Evolutionary conservation across 2,888 invertebrate species (phyloP).

Genomic region (Macropis europaea): DNA sequence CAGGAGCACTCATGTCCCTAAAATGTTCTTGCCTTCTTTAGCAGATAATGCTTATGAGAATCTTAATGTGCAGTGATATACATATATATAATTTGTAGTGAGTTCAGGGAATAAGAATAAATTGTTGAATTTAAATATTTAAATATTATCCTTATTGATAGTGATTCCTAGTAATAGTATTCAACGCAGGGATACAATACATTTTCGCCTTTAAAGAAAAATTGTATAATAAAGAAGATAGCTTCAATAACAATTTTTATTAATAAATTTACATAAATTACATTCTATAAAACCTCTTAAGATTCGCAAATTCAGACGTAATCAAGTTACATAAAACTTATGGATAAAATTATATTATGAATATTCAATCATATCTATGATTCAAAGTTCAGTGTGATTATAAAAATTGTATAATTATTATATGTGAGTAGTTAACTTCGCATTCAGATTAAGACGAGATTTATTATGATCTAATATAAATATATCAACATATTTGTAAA

Average conservation of each 20-base stretch:
- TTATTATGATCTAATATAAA: constrained; percentile 11
- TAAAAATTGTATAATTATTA: constrained; percentile 28
- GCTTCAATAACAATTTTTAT: constrained; percentile 10
- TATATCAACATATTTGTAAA: constrained; percentile 35
- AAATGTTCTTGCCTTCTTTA: constrained; percentile 28
- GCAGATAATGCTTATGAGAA: constrained; percentile 13
- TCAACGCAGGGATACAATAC: not conserved
- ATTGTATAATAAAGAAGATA: not conserved
- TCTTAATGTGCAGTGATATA: constrained; percentile 17
- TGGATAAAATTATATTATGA: not conserved
- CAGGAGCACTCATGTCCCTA: constrained; percentile 28
- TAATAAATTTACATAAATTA: not conserved
- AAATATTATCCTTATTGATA: not conserved
- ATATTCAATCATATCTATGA: constrained; percentile 5
- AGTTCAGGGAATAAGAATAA: constrained; percentile 12
- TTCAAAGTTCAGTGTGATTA: constrained; percentile 11
- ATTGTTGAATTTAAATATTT: not conserved
- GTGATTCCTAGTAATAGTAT: not conserved
- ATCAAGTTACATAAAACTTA: not conserved
- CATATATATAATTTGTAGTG: constrained; percentile 7
- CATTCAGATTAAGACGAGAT: constrained; percentile 15
- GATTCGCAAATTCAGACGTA: not conserved
- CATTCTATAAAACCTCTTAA: not conserved
- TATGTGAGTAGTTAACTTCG: constrained; percentile 10
- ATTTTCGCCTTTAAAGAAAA: not conserved